Evolutionary conservation across 2,888 invertebrate species (phyloP).

Genomic region (Drosophila incognita): DNA sequence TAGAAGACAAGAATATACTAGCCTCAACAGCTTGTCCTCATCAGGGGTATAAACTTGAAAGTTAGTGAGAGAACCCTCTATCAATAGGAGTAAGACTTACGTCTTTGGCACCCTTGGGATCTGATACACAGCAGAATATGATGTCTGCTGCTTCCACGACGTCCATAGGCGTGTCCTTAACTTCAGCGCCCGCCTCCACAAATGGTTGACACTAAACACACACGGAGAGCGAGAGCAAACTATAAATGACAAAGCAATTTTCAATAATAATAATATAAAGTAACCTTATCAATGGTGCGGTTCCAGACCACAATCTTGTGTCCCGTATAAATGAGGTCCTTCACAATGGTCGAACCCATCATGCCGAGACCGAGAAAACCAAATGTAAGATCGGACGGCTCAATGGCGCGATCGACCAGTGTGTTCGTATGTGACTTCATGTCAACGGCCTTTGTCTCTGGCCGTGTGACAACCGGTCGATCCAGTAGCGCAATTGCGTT

Average conservation of each 20-base stretch:
- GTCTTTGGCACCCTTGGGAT: conserved; percentile 96
- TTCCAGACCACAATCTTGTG: conserved; percentile 98
- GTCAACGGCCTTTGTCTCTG: conserved; percentile 91
- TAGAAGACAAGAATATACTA: not conserved
- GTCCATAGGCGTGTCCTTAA: conserved; percentile 95
- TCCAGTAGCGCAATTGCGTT: conserved; percentile 83
- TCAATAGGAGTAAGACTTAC: conserved; percentile 86
- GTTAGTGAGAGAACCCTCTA: not conserved
- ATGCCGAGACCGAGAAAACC: conserved; percentile 98
- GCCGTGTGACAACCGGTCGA: conserved; percentile 85
- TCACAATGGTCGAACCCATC: conserved; percentile 97
- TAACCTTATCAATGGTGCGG: conserved; percentile 92
- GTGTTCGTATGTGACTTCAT: conserved; percentile 91
- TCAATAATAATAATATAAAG: not conserved
- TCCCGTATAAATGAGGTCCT: conserved; percentile 96
- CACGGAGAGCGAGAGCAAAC: not conserved
- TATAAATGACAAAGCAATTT: not conserved
- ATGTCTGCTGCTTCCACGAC: conserved; percentile 96
- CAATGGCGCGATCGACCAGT: conserved; percentile 93
- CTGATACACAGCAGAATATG: conserved; percentile 97
- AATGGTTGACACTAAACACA: conserved; percentile 89
- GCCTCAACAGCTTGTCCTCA: not conserved
- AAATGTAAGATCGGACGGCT: conserved; percentile 93
- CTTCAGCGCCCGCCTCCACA: conserved; percentile 93
- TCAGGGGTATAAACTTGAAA: no score